These are phyloP conservation scores for Steinernema carpocapsae DNA, from an alignment of 2,888 invertebrate species.

Conservation along the genomic window DNA sequence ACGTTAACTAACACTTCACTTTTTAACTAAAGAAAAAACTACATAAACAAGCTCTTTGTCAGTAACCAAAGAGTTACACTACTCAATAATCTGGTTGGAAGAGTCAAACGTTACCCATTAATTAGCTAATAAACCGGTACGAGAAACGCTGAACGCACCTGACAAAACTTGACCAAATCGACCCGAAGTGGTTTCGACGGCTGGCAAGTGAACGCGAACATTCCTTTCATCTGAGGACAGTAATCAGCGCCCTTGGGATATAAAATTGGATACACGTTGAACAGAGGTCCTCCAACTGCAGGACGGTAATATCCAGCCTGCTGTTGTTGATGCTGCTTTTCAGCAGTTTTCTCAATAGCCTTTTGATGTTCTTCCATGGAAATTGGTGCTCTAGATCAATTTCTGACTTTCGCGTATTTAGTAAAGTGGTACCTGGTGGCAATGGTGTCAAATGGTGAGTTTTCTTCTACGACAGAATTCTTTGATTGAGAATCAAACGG, in stretches of 20 bases:
- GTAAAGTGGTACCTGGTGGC: neutral
- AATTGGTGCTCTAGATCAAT: slow-evolving; percentile 2
- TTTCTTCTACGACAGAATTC: slow-evolving; percentile 17
- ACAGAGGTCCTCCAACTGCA: slow-evolving; percentile 34
- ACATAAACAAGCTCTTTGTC: too few species aligned
- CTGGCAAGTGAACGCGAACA: slow-evolving; percentile 60
- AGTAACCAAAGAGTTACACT: too few species aligned
- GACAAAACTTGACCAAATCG: slow-evolving; percentile 63
- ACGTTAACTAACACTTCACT: too few species aligned
- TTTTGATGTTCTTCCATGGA: slow-evolving; percentile 16
- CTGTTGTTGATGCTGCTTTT: slow-evolving; percentile 7
- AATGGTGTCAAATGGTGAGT: slow-evolving; percentile 16
- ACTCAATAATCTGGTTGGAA: too few species aligned
- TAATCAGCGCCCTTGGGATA: slow-evolving; percentile 44
- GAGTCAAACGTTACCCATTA: too few species aligned
- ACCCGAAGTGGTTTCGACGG: slow-evolving; percentile 60
- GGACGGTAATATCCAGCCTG: slow-evolving; percentile 29
- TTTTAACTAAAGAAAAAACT: too few species aligned
- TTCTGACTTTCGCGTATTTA: neutral
- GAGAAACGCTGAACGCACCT: too few species aligned
- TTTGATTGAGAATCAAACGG: slow-evolving; percentile 13
- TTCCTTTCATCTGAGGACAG: slow-evolving; percentile 54
- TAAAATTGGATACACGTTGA: slow-evolving; percentile 40
- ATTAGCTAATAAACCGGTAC: too few species aligned
- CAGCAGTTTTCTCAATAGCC: slow-evolving; percentile 18